Evolutionary conservation across 1,140 invertebrate species (phyloP), one percentile per base, ranked within the genome.

Genomic region (Aphaenogaster floridana): DNA sequence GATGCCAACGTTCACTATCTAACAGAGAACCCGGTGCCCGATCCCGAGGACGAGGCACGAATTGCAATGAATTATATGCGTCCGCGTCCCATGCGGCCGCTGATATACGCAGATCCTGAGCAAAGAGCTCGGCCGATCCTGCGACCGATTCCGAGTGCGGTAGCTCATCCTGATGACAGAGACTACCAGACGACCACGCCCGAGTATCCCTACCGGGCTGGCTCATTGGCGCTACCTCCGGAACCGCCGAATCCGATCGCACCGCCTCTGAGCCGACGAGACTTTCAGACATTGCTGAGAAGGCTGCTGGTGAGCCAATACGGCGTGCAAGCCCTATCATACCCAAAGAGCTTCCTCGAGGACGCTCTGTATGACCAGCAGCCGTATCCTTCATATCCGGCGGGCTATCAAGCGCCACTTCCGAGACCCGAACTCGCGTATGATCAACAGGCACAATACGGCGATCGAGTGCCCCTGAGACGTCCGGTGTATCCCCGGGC

Each of bases 341-440:
- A 95, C 76, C 95, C 95, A 0, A 94, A 93, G 69, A 93, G 93
- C 0, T 95, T 95, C 66, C 85, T 95, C 1, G 94, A 95, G 57
- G 94, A 96, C 61, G 95, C 94, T 0, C 74, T 95, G 13, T 95
- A 95, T 64, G 94, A 95, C 77, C 94, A 95, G 61, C 94, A 95
- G n/a, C 92, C 93, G 0, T 95, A 95, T 83, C 92, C 94, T 0
- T 92, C 94, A 13, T 94, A 95, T 88, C 93, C 94, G 52, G 79
- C 93, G 2, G 74, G 90, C 9, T 95, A 94, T 64, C 92, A 94
- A 36, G 63, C 92, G 6, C 89, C 92, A 0, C 45, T 92, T 0
- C 89, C 93, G 0, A 87, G 94, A 71, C 94, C 96, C 21, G 96
- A 96, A 48, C 93, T 96, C 79, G 64, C 52, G 1, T 96, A 96